Evolutionary conservation across 2,888 invertebrate species (phyloP).

Genomic region (Zelleria hepariella): DNA sequence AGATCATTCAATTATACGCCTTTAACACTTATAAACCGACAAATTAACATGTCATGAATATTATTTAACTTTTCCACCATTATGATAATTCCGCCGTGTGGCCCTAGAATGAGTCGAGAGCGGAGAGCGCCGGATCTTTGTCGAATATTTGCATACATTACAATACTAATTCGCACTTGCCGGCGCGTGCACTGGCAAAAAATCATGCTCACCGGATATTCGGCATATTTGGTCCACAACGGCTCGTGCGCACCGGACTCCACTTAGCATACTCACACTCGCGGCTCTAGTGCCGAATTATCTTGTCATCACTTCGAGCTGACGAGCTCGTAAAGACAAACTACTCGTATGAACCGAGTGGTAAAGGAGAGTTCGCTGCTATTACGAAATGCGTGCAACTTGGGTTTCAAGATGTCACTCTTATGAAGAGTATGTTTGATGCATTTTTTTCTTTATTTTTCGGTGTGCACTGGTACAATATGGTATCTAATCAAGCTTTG

Average conservation of each 20-base stretch:
- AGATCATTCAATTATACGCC: conserved; percentile 52
- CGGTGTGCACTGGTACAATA: too few species aligned
- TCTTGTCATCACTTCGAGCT: not conserved
- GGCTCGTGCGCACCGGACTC: conserved; percentile 33
- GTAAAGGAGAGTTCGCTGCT: too few species aligned
- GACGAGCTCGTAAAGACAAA: not conserved
- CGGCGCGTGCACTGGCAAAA: conserved; percentile 29
- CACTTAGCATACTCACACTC: conserved; percentile 22
- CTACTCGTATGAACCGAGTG: too few species aligned
- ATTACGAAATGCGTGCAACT: too few species aligned
- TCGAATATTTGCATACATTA: conserved; percentile 57
- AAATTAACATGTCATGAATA: conserved; percentile 68
- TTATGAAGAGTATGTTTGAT: too few species aligned
- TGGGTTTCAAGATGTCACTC: too few species aligned
- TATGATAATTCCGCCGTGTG: conserved; percentile 42
- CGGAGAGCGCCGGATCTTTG: conserved; percentile 50
- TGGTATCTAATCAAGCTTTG: too few species aligned
- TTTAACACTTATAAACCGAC: conserved; percentile 53
- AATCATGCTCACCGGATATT: conserved; percentile 34
- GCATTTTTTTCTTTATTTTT: too few species aligned
- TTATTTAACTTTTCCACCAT: conserved; percentile 62
- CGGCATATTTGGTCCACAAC: conserved; percentile 22
- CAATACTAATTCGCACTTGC: conserved; percentile 44
- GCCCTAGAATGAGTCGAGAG: conserved; percentile 55
- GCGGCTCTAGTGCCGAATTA: conserved; percentile 17